phyloP scores from a whole-genome alignment of 2,113 vertebrate species.

The Grallaria varia region DNA sequence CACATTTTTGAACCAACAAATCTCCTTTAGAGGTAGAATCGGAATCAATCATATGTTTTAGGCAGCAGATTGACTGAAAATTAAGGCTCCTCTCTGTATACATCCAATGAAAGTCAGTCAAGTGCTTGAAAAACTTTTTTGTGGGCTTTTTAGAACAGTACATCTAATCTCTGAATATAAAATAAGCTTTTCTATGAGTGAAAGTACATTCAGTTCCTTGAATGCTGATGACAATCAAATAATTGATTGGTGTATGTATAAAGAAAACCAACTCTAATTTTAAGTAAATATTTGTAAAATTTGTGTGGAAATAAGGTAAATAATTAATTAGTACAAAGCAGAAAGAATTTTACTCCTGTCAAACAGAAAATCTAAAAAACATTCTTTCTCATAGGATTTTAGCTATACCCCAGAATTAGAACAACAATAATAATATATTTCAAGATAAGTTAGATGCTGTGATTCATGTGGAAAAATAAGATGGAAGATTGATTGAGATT shows the following conservation, averaged over 20 bases:
- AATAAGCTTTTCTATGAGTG: not conserved
- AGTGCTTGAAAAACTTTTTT: not conserved
- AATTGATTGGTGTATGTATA: not conserved
- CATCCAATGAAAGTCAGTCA: not conserved
- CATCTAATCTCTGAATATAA: not conserved
- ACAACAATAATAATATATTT: not conserved
- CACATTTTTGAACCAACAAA: not conserved
- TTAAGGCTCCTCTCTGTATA: not conserved
- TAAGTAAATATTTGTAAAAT: not conserved
- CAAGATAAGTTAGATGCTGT: not conserved
- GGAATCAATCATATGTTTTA: not conserved
- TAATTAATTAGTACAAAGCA: not conserved
- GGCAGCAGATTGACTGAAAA: not conserved
- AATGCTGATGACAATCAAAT: not conserved
- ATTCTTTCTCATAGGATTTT: not conserved
- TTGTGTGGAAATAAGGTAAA: not conserved
- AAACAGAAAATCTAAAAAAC: not conserved
- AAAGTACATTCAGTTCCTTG: not conserved
- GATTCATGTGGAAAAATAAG: not conserved
- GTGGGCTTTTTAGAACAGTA: not conserved
- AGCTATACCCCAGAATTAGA: not conserved
- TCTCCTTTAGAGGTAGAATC: not conserved
- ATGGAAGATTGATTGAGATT: not conserved
- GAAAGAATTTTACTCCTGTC: not conserved
- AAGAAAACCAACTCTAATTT: not conserved